These are phyloP conservation scores for Zoroaster sp. DNA, from an alignment of 53 echinoderm and acorn worm species.

Conservation along the genomic window DNA sequence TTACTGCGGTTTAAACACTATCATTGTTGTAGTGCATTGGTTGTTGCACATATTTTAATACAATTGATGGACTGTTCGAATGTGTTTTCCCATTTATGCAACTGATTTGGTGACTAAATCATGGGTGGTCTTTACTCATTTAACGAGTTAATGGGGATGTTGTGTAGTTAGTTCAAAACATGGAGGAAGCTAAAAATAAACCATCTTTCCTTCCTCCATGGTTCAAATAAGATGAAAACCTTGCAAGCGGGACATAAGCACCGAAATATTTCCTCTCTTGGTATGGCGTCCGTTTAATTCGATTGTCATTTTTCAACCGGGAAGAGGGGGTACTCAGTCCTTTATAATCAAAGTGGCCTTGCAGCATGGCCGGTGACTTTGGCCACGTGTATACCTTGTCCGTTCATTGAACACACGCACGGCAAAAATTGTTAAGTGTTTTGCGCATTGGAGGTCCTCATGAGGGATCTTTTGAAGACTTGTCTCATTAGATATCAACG, in stretches of 20 bases:
- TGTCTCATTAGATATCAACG: neutral
- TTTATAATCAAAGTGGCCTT: neutral
- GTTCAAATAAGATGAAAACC: too few species aligned
- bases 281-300: neutral
- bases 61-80: too few species aligned
- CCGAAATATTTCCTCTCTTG: too few species aligned
- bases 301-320: neutral
- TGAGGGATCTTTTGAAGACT: too few species aligned
- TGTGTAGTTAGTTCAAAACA: neutral
- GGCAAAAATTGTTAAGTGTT: neutral
- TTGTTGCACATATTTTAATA: too few species aligned
- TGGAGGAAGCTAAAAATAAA: neutral
- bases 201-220: neutral
- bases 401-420: neutral
- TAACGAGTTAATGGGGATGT: conserved; percentile 28
- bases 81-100: too few species aligned
- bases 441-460: neutral
- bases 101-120: too few species aligned
- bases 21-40: too few species aligned
- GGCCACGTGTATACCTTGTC: neutral
- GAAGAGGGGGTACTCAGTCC: neutral
- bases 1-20: too few species aligned
- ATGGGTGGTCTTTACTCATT: conserved; percentile 1
- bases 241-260: too few species aligned
- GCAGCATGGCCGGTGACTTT: neutral